phyloP scores from a whole-genome alignment of 2,888 invertebrate genomes.

The Mimumesa dahlbomi region DNA sequence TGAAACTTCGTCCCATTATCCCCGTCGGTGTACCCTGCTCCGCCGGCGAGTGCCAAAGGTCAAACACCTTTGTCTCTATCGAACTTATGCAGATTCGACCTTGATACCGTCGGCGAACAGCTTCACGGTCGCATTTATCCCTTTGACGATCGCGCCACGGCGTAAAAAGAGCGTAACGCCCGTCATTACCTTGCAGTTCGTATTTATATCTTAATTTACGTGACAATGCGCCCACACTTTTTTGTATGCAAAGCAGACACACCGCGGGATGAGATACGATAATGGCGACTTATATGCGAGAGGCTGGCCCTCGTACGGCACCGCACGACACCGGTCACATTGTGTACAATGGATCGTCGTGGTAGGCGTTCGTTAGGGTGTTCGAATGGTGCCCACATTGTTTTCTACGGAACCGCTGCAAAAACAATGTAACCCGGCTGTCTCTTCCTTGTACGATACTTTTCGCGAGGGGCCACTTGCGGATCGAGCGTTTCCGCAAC shows the following conservation, averaged over 20 bases:
- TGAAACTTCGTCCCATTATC: neutral
- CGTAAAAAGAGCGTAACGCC: neutral
- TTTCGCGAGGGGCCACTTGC: conserved; percentile 12
- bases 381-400: conserved; percentile 51
- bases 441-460: conserved; percentile 21
- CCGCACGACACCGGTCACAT: neutral
- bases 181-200: conserved; percentile 24
- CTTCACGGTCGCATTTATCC: neutral
- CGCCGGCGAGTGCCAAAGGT: neutral
- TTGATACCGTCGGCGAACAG: neutral
- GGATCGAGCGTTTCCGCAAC: conserved; percentile 23
- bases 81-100: conserved; percentile 3
- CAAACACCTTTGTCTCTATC: neutral
- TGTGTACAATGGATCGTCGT: conserved; percentile 23
- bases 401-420: conserved; percentile 22
- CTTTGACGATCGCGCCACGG: neutral
- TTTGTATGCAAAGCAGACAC: conserved; percentile 57
- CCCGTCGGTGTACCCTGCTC: neutral
- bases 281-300: conserved; percentile 34
- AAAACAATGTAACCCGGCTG: conserved; percentile 40
- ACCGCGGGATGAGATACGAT: conserved; percentile 50
- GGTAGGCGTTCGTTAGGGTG: conserved; percentile 49
- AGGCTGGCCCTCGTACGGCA: conserved; percentile 1
- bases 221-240: conserved; percentile 60
- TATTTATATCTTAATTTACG: conserved; percentile 62